Evolutionary conservation across 1,140 invertebrate species (phyloP), one percentile per base, ranked within the genome.

Genomic region (Frieseomelitta varia): DNA sequence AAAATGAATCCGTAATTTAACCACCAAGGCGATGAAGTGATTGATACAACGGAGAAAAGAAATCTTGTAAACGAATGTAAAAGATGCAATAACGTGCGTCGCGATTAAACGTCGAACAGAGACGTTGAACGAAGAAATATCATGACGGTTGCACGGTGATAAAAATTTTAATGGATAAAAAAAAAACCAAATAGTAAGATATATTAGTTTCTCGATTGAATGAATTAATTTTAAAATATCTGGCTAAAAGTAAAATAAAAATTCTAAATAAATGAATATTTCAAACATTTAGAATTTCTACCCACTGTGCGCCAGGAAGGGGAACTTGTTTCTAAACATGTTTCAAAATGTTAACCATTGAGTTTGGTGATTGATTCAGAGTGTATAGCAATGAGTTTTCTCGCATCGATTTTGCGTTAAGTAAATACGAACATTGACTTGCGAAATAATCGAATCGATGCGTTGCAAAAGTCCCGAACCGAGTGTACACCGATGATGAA

Each of bases 371-470:
- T 47, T 47, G 39, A 8, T 47, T 47, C 39, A 47, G 6, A 47
- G 39, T 47, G 39, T 47, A 6, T 47, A 47, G 39, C 39, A 61
- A 27, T 27, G 51, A 4, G 10, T 8, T 14, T 14, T 30, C 24
- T 17, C 30, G 21, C 21, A 82, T 82, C 65, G 74, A 39, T 53
- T 77, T 39, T 19, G 53, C 51, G 47, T 58, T n/a, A 76, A n/a
- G 53, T 17, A 21, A 1, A 19, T 17, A 30, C 53, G 12, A 47
- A 68, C 63, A 27, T 39, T 47, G 61, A 68, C 24, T 55, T 24
- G 30, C 51, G 34, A 67, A 67, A 56, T 67, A 56, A 67, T 76
- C 24, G 47, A 67, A 81, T 27, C 11, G 15, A 53, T n/a, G 56
- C 21, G 39, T 51, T 72, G 34, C 14, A 79, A 65, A 65, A 69